Percentiles rank a stretch among this genome's conserved stretches.
phyloP scores from a whole-genome alignment of 1,140 invertebrate species.

The Bradysia coprophila region DNA sequence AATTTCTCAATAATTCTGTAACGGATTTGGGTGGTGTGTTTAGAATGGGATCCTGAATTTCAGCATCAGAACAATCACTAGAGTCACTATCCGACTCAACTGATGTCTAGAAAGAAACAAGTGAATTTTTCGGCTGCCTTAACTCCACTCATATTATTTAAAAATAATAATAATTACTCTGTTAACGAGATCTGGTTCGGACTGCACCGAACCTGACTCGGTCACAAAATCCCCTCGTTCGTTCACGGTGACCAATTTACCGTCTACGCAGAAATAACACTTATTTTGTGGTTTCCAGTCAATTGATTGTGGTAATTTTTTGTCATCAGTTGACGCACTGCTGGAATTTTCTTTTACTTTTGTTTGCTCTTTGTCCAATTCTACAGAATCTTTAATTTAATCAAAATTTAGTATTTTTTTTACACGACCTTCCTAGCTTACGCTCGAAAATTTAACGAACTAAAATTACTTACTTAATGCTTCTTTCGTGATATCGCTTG shows the following conservation, averaged over 20 bases:
- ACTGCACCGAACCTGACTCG: slow-evolving; percentile 13
- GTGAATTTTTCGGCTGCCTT: too few relatives aligned
- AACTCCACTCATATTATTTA: too few relatives aligned
- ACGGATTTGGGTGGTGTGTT: slow-evolving; percentile 6
- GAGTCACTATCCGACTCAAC: slow-evolving; percentile 21
- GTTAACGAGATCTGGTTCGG: slow-evolving; percentile 9
- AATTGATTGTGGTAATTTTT: slow-evolving; percentile 24
- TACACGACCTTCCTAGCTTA: too few relatives aligned
- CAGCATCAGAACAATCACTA: slow-evolving; percentile 12
- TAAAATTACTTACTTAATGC: too few relatives aligned
- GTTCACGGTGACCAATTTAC: slow-evolving; percentile 35
- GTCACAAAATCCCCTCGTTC: slow-evolving; percentile 22
- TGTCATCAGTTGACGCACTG: neutral
- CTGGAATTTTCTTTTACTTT: too few relatives aligned
- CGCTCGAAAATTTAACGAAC: too few relatives aligned
- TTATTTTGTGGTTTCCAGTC: slow-evolving; percentile 73
- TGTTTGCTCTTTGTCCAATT: too few relatives aligned
- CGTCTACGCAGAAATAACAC: slow-evolving; percentile 75
- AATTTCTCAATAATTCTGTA: slow-evolving; percentile 9
- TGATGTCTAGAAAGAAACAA: neutral
- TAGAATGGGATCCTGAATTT: neutral
- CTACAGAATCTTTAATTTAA: too few relatives aligned
- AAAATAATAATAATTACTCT: slow-evolving; percentile 5
- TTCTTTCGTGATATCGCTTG: too few relatives aligned
- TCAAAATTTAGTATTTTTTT: too few relatives aligned